Conservation (phyloP, 2,113 vertebrate species). For the Microtus pennsylvanicus region DNA sequence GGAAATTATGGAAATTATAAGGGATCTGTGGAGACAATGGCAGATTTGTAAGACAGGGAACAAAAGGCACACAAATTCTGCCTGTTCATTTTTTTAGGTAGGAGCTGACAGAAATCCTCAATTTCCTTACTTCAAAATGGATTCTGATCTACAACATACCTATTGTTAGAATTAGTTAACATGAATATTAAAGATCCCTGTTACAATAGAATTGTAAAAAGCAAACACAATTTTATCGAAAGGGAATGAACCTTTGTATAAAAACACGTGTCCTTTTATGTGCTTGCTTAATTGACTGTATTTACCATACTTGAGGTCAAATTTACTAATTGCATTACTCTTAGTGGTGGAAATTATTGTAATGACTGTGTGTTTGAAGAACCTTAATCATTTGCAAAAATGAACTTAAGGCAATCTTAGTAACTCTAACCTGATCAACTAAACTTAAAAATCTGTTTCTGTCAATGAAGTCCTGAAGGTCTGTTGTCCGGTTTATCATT, state of each 20-base stretch:
- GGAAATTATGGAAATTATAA: not conserved
- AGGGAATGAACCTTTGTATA: not conserved
- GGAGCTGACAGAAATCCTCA: not conserved
- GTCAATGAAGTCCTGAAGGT: not conserved
- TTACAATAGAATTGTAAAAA: constrained; percentile 8
- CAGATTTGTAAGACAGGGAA: not conserved
- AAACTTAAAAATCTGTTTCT: not conserved
- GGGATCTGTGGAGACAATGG: not conserved
- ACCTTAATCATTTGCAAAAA: constrained; percentile 33
- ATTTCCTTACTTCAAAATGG: constrained; percentile 30
- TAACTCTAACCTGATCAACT: not conserved
- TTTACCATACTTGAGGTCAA: not conserved
- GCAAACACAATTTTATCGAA: not conserved
- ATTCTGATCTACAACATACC: not conserved
- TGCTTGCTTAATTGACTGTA: not conserved
- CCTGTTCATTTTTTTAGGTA: not conserved
- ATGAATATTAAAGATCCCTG: not conserved
- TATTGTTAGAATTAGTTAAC: constrained; percentile 19
- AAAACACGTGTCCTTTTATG: not conserved
- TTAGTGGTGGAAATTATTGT: not conserved
- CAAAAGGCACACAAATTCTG: not conserved
- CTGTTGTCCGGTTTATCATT: not conserved
- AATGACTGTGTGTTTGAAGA: not conserved
- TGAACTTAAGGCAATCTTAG: constrained; percentile 20
- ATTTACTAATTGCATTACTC: constrained; percentile 14